A percentile compares a stretch with the other conserved stretches of the same genome.
phyloP scores from a whole-genome alignment of 1,140 invertebrate species.

The Oedothorax gibbosus region DNA sequence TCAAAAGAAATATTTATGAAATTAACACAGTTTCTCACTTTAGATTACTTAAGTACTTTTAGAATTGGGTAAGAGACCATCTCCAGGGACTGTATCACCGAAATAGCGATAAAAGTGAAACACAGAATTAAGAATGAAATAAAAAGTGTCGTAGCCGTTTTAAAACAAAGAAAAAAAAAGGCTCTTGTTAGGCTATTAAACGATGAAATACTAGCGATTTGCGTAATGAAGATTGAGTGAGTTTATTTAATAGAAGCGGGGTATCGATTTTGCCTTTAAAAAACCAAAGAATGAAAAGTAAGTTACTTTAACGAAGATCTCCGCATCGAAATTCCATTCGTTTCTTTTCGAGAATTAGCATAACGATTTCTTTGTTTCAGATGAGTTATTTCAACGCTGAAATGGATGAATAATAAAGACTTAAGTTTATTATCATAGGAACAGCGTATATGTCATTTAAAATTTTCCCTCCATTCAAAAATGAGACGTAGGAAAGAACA shows the following conservation, averaged over 20 bases:
- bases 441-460: slow-evolving; percentile 9
- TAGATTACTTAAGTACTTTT: no score
- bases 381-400: slow-evolving; percentile 9
- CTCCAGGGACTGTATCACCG: no score
- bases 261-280: slow-evolving; percentile 27
- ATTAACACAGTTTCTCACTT: no score
- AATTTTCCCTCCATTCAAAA: not conserved
- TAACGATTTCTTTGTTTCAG: slow-evolving; percentile 42
- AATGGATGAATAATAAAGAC: slow-evolving; percentile 19
- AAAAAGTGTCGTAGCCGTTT: no score
- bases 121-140: no score
- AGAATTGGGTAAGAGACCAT: no score
- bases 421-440: slow-evolving; percentile 20
- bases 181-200: slow-evolving; percentile 47
- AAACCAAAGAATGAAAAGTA: not conserved
- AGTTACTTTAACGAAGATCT: not conserved
- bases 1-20: no score
- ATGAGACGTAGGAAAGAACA: not conserved
- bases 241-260: slow-evolving; percentile 32
- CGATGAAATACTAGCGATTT: slow-evolving; percentile 50
- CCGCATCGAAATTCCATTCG: slow-evolving; percentile 29
- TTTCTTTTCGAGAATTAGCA: slow-evolving; percentile 38
- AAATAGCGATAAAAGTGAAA: no score
- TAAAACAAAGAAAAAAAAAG: not conserved
- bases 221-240: slow-evolving; percentile 42